phyloP scores from a whole-genome alignment of 2,797 vertebrate species.

The Ara ararauna region DNA sequence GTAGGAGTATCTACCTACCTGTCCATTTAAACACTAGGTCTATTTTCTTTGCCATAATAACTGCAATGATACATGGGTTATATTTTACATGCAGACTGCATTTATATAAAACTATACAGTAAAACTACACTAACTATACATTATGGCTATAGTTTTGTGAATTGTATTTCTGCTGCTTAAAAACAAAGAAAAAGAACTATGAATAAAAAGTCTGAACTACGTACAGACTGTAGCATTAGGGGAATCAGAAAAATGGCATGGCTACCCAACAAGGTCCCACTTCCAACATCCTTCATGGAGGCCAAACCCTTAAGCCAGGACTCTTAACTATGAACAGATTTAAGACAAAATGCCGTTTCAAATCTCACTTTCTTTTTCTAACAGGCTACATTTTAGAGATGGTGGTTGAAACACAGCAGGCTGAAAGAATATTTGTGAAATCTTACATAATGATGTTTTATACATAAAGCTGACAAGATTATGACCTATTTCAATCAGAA shows the following conservation, averaged over 20 bases:
- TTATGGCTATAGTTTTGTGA: background rate
- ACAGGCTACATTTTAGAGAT: background rate
- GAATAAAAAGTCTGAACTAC: background rate
- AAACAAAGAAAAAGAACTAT: background rate
- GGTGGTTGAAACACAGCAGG: background rate
- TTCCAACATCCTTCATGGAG: background rate
- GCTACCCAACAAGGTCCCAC: background rate
- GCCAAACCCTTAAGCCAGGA: background rate
- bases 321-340: background rate
- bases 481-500: background rate
- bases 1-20: background rate
- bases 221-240: background rate
- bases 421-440: background rate
- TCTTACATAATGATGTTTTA: rapidly evolving
- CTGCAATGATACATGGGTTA: background rate
- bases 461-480: background rate
- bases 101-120: background rate
- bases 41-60: background rate
- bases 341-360: background rate
- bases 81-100: background rate
- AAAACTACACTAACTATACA: background rate
- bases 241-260: background rate
- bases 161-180: background rate
- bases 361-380: background rate
- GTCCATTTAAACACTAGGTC: background rate